phyloP scores from a whole-genome alignment of 2,113 vertebrate genomes.

The Talpa occidentalis region DNA sequence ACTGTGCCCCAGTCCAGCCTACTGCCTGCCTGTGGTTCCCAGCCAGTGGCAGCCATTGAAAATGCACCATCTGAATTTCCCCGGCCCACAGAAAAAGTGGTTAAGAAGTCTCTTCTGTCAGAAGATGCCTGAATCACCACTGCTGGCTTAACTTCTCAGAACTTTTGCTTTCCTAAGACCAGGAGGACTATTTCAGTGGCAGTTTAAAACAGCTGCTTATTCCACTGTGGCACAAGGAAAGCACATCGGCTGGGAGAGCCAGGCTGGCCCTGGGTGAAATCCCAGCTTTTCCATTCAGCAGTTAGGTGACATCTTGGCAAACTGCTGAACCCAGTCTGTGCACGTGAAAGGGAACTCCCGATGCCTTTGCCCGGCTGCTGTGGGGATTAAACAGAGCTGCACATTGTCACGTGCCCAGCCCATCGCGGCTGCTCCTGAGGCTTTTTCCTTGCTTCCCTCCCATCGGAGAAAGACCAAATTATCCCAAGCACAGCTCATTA shows the following conservation, averaged over 20 bases:
- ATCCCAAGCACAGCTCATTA: neutral
- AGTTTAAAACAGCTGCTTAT: neutral
- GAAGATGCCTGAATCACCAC: neutral
- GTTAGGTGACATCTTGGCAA: neutral
- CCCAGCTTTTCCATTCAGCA: neutral
- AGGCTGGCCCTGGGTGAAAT: neutral
- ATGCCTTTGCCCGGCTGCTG: neutral
- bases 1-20: neutral
- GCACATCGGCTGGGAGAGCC: neutral
- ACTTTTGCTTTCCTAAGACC: neutral
- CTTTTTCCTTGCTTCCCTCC: neutral
- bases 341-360: neutral
- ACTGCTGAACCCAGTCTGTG: neutral
- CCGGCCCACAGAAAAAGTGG: neutral
- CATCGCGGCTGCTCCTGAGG: neutral
- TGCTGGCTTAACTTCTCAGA: neutral
- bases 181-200: neutral
- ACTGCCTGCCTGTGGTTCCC: neutral
- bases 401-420: neutral
- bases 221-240: neutral
- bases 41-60: neutral
- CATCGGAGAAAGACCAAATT: neutral
- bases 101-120: neutral
- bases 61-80: neutral
- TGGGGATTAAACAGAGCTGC: conserved; percentile 7